Evolutionary conservation across 2,113 vertebrate genomes (phyloP).

Genomic region (Chascanopsetta lugubris): DNA sequence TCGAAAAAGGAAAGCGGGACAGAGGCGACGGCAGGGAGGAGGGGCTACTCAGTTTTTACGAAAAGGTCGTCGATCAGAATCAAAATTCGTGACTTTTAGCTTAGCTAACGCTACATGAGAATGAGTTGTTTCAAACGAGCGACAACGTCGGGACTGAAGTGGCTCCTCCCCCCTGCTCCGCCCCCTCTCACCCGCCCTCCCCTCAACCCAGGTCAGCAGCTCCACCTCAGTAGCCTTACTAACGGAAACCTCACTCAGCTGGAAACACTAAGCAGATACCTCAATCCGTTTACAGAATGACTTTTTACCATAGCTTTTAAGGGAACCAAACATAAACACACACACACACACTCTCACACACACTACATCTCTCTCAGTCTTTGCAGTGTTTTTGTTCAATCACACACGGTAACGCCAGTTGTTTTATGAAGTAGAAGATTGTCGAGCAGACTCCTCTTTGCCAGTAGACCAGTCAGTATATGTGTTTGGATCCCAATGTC

Average conservation of each 20-base stretch:
- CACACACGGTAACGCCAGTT: constrained; percentile 36
- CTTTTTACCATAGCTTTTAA: constrained; percentile 67
- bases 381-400: constrained; percentile 38
- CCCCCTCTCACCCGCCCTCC: constrained; percentile 3
- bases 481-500: constrained; percentile 68
- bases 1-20: constrained; percentile 37
- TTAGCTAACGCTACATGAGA: constrained; percentile 10
- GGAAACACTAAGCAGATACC: constrained; percentile 70
- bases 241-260: constrained; percentile 70
- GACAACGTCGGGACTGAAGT: too few species aligned
- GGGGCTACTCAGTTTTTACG: constrained; percentile 11
- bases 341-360: constrained; percentile 49
- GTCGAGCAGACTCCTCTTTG: constrained; percentile 37
- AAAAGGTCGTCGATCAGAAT: constrained; percentile 14
- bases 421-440: constrained; percentile 35
- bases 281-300: constrained; percentile 63
- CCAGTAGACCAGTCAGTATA: constrained; percentile 47
- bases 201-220: constrained; percentile 69
- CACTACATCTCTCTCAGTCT: constrained; percentile 43
- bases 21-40: constrained; percentile 15
- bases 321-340: constrained; percentile 69
- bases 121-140: too few species aligned
- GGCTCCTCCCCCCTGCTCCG: too few species aligned
- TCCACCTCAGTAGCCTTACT: constrained; percentile 80
- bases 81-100: not conserved